Conservation (phyloP, 2,113 vertebrate genomes). For the Donacobius atricapilla region DNA sequence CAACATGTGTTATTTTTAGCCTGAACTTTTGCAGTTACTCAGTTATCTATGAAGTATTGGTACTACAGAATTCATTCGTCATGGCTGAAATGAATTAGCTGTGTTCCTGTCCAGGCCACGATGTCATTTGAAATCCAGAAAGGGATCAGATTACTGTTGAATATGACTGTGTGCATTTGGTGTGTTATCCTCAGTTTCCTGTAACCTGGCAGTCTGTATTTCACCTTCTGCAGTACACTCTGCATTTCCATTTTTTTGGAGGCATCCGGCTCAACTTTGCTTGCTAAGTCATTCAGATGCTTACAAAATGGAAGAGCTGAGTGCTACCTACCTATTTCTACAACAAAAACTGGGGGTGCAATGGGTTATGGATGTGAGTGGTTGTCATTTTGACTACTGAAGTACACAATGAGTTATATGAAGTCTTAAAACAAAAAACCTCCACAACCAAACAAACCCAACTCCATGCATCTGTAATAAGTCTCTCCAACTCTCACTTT, state of each 20-base stretch:
- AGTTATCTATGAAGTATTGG: neutral
- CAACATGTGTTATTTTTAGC: neutral
- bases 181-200: neutral
- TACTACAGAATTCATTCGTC: neutral
- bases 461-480: slow-evolving; percentile 26
- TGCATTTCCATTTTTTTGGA: neutral
- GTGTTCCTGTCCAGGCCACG: neutral
- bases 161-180: neutral
- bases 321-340: neutral
- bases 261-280: neutral
- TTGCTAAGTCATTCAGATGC: neutral
- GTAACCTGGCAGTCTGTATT: neutral
- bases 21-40: neutral
- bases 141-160: neutral
- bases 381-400: neutral
- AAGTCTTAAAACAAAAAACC: neutral
- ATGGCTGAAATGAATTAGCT: fast-evolving
- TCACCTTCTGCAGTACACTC: fast-evolving
- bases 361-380: neutral
- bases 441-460: neutral
- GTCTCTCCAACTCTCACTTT: slow-evolving; percentile 49
- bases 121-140: neutral
- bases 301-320: neutral
- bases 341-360: neutral
- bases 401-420: neutral